A percentile compares a stretch with the other conserved stretches of the same genome.
phyloP scores from a whole-genome alignment of 1,140 invertebrate species.

The Gonatopus flavifemur region DNA sequence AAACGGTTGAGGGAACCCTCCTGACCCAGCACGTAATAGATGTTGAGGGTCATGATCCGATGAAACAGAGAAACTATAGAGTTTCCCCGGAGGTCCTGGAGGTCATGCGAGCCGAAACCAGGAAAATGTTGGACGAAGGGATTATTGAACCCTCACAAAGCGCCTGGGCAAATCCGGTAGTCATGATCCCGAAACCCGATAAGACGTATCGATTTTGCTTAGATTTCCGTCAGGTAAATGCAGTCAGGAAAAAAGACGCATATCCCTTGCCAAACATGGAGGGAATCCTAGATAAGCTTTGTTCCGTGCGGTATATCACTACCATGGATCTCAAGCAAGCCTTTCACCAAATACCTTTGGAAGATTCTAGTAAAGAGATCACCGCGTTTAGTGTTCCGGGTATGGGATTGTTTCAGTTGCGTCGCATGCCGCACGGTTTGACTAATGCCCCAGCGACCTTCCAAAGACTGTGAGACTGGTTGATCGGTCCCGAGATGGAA shows the following conservation, averaged over 20 bases:
- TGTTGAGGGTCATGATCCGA: too few species aligned
- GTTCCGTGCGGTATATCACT: neutral
- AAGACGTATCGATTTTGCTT: too few species aligned
- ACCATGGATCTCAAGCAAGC: conserved; percentile 32
- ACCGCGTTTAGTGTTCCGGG: neutral
- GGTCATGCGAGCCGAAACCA: neutral
- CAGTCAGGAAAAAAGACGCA: too few species aligned
- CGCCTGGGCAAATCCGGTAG: neutral
- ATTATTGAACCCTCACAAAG: neutral
- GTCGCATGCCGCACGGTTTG: neutral
- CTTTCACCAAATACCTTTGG: conserved; percentile 34
- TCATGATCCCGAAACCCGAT: neutral
- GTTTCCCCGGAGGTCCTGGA: neutral
- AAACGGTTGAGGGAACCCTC: too few species aligned
- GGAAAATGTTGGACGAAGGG: neutral
- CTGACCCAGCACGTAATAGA: neutral
- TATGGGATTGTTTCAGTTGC: neutral
- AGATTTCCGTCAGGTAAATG: too few species aligned
- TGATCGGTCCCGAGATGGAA: too few species aligned
- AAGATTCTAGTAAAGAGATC: neutral
- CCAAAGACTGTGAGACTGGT: conserved; percentile 1
- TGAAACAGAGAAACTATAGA: neutral
- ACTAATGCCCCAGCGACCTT: neutral
- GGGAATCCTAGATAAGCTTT: neutral
- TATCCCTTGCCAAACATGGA: too few species aligned